Evolutionary conservation across 2,888 invertebrate species (phyloP), one percentile per base, ranked within the genome.

Genomic region (Acanthosepion lycidas): DNA sequence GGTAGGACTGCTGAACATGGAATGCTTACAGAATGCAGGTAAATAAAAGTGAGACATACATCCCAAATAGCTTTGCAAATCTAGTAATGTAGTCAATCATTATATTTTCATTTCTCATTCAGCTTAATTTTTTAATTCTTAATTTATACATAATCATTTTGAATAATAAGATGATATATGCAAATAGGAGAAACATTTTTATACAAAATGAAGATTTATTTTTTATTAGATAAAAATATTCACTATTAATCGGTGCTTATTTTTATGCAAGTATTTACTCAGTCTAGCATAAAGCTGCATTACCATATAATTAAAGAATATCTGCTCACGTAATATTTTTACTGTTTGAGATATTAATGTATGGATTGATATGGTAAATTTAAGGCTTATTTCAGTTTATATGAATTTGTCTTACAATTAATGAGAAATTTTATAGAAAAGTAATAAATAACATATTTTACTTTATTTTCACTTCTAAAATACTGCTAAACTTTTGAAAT

Each of bases 21-120:
- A 78, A 78, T 78, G 78, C 78, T 78, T 78, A 78, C 78, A 78
- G 78, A 78, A 78, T 78, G 78, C 78, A 78, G 78, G 78, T 78
- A 78, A 78, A 15, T 78, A 78, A 78, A 78, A 78, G 78, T 33
- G n/a, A 59, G 6, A 78, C n/a, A 78, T 78, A 33, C n/a, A n/a
- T 78, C n/a, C 78, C 78, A 78, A 78, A 78, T 78, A n/a, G 78
- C 78, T 78, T 78, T 78, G 78, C 78, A 78, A 78, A 78, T 33
- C 78, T 78, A 78, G 78, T n/a, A 78, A 78, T 78, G 78, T 78
- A 78, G 78, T 78, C 18, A n/a, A 33, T 78, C 78, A 78, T 33
- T n/a, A 78, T 78, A 12, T 33, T 78, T 78, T 78, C 78, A 78
- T 78, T 78, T 78, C 15, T 78, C 78, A 78, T 78, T 78, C 9